Percentiles rank a stretch among this genome's conserved stretches.
phyloP scores from a whole-genome alignment of 2,113 vertebrate genomes.

The Carassius gibelio region DNA sequence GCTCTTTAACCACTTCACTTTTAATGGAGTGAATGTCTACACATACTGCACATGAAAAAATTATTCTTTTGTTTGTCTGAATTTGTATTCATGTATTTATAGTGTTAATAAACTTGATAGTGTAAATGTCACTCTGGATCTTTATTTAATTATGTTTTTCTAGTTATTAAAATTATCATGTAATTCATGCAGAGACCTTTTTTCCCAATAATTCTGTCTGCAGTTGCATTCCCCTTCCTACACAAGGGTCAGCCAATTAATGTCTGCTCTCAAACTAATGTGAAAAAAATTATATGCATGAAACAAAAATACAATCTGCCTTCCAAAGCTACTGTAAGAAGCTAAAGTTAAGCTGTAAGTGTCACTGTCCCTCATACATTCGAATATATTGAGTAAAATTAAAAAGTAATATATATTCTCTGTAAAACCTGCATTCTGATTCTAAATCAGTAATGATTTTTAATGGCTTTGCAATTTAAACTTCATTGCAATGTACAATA shows the following conservation, averaged over 20 bases:
- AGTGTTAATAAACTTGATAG: not conserved
- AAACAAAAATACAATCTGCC: not conserved
- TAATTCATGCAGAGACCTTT: not conserved
- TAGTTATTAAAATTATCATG: not conserved
- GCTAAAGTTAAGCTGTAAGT: not conserved
- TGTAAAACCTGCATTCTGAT: too few relatives aligned
- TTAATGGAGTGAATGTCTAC: not conserved
- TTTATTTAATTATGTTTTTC: slow-evolving; percentile 6
- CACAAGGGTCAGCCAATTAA: slow-evolving; percentile 6
- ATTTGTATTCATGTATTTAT: not conserved
- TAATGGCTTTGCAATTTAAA: too few relatives aligned
- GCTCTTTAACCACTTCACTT: not conserved
- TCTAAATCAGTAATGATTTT: too few relatives aligned
- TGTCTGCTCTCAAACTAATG: not conserved
- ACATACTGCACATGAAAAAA: not conserved
- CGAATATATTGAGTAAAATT: too few relatives aligned
- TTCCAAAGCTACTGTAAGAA: not conserved
- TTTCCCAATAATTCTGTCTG: not conserved
- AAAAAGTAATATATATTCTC: too few relatives aligned
- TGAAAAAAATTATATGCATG: not conserved
- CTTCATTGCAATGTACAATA: too few relatives aligned
- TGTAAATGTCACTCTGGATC: not conserved
- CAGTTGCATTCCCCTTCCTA: not conserved
- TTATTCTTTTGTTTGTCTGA: not conserved
- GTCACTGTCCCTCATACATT: too few relatives aligned